Evolutionary conservation across 2,797 vertebrate species (phyloP).

Genomic region (Okamejei kenojei): DNA sequence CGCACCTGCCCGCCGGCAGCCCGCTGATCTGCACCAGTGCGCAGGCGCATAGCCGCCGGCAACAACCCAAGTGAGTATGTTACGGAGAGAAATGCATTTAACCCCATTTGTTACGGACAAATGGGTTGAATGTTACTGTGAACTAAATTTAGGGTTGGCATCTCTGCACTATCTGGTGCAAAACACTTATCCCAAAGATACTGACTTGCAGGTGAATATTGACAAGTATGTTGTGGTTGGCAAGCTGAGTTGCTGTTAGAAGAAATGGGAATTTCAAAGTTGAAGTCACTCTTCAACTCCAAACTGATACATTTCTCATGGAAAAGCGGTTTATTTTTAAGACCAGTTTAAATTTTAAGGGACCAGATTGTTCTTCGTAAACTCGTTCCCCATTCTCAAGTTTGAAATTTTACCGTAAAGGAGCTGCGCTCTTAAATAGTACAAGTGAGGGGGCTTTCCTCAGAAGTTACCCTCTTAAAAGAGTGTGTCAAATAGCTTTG

Average conservation of each 20-base stretch:
- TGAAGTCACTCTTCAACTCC: neutral
- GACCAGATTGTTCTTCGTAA: no score
- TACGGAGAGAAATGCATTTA: no score
- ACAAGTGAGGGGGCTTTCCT: conserved; percentile 47
- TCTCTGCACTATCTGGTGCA: no score
- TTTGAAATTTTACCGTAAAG: conserved; percentile 42
- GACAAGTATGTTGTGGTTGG: neutral
- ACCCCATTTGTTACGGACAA: no score
- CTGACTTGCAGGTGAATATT: neutral
- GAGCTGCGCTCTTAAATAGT: conserved; percentile 51
- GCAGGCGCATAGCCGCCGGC: no score
- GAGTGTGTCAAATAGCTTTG: conserved; percentile 55
- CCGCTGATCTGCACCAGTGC: no score
- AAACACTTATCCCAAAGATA: neutral
- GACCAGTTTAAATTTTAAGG: neutral
- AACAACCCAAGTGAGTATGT: no score
- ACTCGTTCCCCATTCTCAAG: no score
- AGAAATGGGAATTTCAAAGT: neutral
- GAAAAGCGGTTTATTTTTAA: neutral
- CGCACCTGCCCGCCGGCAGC: no score
- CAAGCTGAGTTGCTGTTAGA: neutral
- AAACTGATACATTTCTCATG: neutral
- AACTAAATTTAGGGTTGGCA: no score
- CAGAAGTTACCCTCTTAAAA: conserved; percentile 48
- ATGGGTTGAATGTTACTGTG: no score